Conservation (phyloP, 1,140 invertebrate genomes). For the Cydia fagiglandana region DNA sequence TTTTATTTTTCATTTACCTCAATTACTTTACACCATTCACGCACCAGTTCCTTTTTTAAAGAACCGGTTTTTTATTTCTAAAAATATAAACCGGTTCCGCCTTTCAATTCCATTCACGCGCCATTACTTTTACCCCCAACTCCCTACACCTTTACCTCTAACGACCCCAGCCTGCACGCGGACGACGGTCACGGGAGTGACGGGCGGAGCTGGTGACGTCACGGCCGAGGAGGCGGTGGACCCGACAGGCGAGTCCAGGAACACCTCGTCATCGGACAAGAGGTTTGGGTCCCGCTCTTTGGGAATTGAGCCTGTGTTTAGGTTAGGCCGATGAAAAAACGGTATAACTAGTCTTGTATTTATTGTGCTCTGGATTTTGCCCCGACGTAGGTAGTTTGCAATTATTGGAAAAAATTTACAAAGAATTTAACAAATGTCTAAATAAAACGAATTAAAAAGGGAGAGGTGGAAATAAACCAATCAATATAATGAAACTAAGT, state of each 20-base stretch:
- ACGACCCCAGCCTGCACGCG: conserved; percentile 44
- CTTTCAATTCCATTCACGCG: neutral
- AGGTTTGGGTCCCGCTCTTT: conserved; percentile 37
- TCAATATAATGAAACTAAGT: neutral
- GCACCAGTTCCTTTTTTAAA: neutral
- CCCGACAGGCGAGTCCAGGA: conserved; percentile 39
- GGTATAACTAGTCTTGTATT: too few relatives aligned
- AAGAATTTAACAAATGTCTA: neutral
- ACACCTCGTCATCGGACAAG: conserved; percentile 41
- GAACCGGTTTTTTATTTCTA: neutral
- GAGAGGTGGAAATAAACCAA: neutral
- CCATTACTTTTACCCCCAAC: neutral
- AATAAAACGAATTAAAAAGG: neutral
- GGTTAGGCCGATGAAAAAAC: neutral
- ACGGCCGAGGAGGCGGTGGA: conserved; percentile 41
- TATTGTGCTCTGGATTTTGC: too few relatives aligned
- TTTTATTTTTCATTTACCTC: neutral
- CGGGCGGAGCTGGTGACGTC: conserved; percentile 17
- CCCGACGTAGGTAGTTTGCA: too few relatives aligned
- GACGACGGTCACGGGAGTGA: conserved; percentile 13
- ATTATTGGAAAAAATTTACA: neutral
- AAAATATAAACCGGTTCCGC: neutral
- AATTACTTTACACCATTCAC: neutral
- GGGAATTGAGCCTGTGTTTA: conserved; percentile 15
- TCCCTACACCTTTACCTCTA: conserved; percentile 38